Percentiles rank a stretch among this genome's conserved stretches.
phyloP scores from a whole-genome alignment of 2,113 vertebrate species.

The Symphodus melops region DNA sequence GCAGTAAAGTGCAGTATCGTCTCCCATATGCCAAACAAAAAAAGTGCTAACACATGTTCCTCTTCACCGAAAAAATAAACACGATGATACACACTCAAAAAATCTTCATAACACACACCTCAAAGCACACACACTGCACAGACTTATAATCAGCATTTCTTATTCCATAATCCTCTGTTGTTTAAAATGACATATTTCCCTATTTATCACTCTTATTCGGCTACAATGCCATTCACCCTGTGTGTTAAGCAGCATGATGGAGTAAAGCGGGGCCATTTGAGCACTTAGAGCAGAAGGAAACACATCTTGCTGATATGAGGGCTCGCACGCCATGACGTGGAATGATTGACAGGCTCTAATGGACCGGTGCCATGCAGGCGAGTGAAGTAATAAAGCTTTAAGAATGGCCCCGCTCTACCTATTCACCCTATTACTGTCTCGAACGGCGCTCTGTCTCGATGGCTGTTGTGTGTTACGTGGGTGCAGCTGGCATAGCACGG shows the following conservation, averaged over 20 bases:
- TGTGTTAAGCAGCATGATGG: slow-evolving; percentile 3
- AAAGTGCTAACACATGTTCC: neutral
- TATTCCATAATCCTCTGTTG: neutral
- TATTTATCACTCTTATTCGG: slow-evolving; percentile 10
- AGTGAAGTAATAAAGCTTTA: slow-evolving; percentile 61
- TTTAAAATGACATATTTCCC: slow-evolving; percentile 10
- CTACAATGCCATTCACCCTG: neutral
- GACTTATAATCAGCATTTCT: neutral
- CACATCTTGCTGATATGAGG: slow-evolving; percentile 26
- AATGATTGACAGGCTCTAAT: slow-evolving; percentile 66
- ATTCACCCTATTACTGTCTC: slow-evolving; percentile 28
- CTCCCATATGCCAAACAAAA: neutral
- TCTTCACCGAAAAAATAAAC: neutral
- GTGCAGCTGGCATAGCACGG: neutral
- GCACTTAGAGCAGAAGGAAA: slow-evolving; percentile 25
- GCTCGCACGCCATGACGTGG: neutral
- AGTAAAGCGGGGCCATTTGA: neutral
- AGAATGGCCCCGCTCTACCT: slow-evolving; percentile 37
- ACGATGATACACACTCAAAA: neutral
- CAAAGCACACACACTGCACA: neutral
- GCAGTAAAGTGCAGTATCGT: neutral
- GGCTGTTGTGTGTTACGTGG: slow-evolving; percentile 7
- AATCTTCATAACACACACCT: neutral
- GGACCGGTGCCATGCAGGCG: slow-evolving; percentile 33
- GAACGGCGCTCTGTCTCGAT: slow-evolving; percentile 16